Base-by-base conservation (phyloP, 1,140 invertebrate genomes). In the Himalopsyche phryganea region DNA sequence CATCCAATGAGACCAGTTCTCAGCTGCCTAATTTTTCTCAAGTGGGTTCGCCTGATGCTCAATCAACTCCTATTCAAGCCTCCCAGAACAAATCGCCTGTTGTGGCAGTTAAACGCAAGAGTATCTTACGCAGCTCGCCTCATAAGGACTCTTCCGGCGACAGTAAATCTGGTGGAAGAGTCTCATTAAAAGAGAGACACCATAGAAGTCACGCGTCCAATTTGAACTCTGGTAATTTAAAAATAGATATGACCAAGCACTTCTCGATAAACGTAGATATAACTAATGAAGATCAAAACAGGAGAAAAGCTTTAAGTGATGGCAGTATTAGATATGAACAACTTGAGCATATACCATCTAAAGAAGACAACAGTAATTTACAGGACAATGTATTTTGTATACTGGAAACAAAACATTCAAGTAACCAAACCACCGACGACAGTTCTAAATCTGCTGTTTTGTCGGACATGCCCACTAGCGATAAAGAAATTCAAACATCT, bases 401-500 rank as follows among this genome's bases (percentile, higher is more conserved):
- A 40, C 38, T 15, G 10, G 6, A 15, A 23, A 20, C 38, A 13
- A 28, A 14, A 13, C 23, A 53, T 10, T 23, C 11, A 19, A 6
- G 17, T 13, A 6, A 42, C 13, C 20, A 40, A 9, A 23, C n/a
- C 35, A n/a, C 35, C 10, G 18, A 17, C 9, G 38, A 6, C 23
- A 20, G 23, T 36, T 51, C 50, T 11, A 53, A 44, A 45, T 33
- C 13, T 0, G 32, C 50, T 15, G 10, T 28, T 13, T 13, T 40
- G n/a, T 4, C 4, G 17, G 50, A 44, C 14, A 18, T 32, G 7
- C 44, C 35, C 28, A 70, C 65, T 64, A 48, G 67, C 9, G 73
- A 77, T 50, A 76, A 73, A 67, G 69, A 76, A 70, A 72, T 76
- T 46, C 75, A 78, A 66, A 76, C 74, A 28, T 67, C 70, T 50